Conservation (phyloP, 2,113 vertebrate species). For the Hylia prasina region DNA sequence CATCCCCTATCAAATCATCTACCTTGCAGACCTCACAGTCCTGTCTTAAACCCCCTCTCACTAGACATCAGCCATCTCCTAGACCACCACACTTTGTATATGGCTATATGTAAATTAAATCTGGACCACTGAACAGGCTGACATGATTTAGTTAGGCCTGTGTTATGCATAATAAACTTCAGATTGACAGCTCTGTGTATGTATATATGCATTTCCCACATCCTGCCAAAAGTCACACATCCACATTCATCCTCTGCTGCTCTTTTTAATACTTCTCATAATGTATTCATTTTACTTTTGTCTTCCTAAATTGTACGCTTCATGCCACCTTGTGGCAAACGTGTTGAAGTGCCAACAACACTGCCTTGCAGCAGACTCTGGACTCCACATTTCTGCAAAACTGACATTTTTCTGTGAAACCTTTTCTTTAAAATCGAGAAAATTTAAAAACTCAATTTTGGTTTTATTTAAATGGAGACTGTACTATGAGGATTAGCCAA, state of each 20-base stretch:
- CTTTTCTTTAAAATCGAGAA: neutral
- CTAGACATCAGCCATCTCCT: neutral
- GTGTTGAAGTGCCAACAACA: rapidly evolving
- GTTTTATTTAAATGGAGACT: neutral
- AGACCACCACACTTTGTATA: rapidly evolving
- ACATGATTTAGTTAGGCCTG: rapidly evolving
- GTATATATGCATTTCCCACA: neutral
- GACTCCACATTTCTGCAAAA: neutral
- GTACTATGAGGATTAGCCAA: neutral
- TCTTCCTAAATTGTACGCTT: neutral
- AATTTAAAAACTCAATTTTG: neutral
- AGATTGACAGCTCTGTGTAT: rapidly evolving
- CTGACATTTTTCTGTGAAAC: neutral
- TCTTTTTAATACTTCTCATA: neutral
- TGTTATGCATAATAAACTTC: neutral
- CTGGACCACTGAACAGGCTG: neutral
- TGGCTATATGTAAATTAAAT: neutral
- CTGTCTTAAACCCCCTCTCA: neutral
- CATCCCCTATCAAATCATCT: neutral
- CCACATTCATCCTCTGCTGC: neutral
- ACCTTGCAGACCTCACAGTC: neutral
- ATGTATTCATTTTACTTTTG: rapidly evolving
- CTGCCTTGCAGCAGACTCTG: neutral
- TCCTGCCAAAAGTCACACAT: neutral
- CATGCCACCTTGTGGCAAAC: neutral